A percentile compares a stretch with the other conserved stretches of the same genome.
Conservation (phyloP, 2,113 vertebrate species). For the Aleadryas rufinucha region DNA sequence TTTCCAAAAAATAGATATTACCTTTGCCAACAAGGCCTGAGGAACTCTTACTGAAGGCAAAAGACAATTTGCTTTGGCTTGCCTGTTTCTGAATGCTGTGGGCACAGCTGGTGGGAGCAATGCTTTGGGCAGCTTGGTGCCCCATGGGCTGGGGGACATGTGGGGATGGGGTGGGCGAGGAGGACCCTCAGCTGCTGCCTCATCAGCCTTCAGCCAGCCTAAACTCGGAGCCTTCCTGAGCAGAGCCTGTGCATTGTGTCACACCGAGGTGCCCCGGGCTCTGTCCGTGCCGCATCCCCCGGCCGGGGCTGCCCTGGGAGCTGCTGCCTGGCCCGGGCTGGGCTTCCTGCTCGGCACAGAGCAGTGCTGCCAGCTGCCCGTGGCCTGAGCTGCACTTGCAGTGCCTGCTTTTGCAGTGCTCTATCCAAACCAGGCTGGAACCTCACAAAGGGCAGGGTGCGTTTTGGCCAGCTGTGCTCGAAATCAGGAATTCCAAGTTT, state of each 20-base stretch:
- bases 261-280: not conserved
- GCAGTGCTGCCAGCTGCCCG: not conserved
- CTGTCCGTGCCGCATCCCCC: not conserved
- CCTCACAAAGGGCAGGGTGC: not conserved
- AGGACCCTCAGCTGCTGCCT: not conserved
- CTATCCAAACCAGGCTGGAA: conserved; percentile 35
- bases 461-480: not conserved
- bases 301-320: not conserved
- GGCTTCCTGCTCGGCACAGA: conserved; percentile 14
- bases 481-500: conserved; percentile 59
- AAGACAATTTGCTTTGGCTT: not conserved
- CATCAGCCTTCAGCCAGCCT: not conserved
- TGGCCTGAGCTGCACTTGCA: not conserved
- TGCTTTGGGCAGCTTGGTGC: not conserved
- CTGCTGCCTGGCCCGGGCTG: not conserved
- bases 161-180: not conserved
- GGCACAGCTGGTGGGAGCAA: not conserved
- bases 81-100: fast-evolving
- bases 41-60: not conserved
- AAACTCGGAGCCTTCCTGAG: not conserved
- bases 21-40: not conserved
- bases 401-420: not conserved
- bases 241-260: not conserved
- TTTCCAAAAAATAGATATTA: not conserved
- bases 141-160: fast-evolving